Base-by-base conservation (phyloP, 2,888 invertebrate species). In the Chirona hameri region DNA sequence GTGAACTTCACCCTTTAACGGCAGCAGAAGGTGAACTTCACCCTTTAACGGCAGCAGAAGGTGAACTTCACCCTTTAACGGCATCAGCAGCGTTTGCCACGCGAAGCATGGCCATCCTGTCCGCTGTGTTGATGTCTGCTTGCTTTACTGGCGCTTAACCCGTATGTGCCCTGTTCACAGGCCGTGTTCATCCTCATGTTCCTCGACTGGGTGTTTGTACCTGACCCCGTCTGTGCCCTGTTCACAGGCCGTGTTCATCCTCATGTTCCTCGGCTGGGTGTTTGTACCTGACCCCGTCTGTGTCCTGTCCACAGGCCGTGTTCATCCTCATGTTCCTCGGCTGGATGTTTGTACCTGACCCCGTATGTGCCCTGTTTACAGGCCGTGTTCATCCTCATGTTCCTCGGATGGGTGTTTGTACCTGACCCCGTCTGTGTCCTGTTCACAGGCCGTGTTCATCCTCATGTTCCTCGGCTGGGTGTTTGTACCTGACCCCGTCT, bases 381-480 rank as follows among this genome's bases (percentile, higher is more conserved):
- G 90, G 90, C 90, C 10, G 88, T 89, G 81, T 89, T 89, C 85
- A 87, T 89, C 57, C 85, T 90, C 80, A 87, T 90, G 86, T 84
- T 90, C 27, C 87, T 90, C 7, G 90, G 90, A 72, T 90, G 90
- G 90, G 85, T 89, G 52, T 90, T 90, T 85, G 88, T 90, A 52
- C 52, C 1, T 52, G 52, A 52, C 52, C 52, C 18, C 15, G 18
- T 18, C 5, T 52, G 52, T 15, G 15, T 12, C 15, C 52, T 52
- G 52, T 65, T 9, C 84, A 57, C 86, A 90, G 90, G 90, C 90
- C 10, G 88, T 89, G 81, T 89, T 89, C 85, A 87, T 89, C 57
- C 85, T 90, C 80, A 87, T 90, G 86, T 84, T 90, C 27, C 87
- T 90, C 7, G 90, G 90, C 76, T 90, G 90, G 90, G 85, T 89